phyloP scores from a whole-genome alignment of 2,113 vertebrate genomes.

The Patagioenas fasciata region DNA sequence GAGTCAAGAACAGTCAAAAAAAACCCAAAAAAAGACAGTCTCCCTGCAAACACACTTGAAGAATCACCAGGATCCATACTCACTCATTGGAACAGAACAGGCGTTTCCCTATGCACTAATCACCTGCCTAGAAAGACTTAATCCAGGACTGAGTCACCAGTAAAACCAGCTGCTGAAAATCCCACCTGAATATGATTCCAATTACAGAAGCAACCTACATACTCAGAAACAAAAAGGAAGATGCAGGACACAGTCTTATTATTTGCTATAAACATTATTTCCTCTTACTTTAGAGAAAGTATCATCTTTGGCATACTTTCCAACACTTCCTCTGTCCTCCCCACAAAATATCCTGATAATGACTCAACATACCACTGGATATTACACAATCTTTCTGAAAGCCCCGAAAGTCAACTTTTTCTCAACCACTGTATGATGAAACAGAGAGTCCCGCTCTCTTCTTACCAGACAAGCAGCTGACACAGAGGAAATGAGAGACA shows the following conservation, averaged over 20 bases:
- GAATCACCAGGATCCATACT: not conserved
- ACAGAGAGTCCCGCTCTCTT: not conserved
- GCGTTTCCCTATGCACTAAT: not conserved
- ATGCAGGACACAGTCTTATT: not conserved
- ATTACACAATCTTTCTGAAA: slow-evolving; percentile 1
- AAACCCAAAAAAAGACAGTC: too few relatives aligned
- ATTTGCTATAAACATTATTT: not conserved
- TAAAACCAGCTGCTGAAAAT: not conserved
- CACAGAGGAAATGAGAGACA: not conserved
- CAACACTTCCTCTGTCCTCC: not conserved
- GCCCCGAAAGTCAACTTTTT: slow-evolving; percentile 15
- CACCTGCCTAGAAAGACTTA: not conserved
- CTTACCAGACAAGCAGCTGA: not conserved
- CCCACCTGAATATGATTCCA: not conserved
- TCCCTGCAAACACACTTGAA: fast-evolving
- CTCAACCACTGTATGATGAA: not conserved
- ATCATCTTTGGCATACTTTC: not conserved
- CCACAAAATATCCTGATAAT: not conserved
- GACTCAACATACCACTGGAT: not conserved
- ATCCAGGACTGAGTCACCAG: not conserved
- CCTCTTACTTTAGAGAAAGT: not conserved
- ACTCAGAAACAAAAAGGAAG: not conserved
- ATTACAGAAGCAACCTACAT: not conserved
- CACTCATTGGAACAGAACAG: not conserved
- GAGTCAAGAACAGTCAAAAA: not conserved